These are phyloP conservation scores for Calephelis nemesis DNA, from an alignment of 1,140 invertebrate species.

Conservation along the genomic window DNA sequence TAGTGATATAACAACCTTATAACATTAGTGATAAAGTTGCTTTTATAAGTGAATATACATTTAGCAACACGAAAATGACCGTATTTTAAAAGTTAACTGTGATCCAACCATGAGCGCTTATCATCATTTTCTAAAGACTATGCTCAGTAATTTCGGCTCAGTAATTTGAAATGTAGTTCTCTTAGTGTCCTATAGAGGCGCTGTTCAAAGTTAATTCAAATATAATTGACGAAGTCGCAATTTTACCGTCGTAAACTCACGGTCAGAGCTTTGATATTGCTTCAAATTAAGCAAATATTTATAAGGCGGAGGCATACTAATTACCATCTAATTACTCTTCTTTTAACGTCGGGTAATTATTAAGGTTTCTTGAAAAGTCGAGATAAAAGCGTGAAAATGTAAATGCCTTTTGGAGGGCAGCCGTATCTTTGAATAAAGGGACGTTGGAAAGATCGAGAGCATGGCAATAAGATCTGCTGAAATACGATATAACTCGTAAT, in stretches of 20 bases:
- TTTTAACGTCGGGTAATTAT: slow-evolving; percentile 7
- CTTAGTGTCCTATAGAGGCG: background rate
- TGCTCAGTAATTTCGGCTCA: no score
- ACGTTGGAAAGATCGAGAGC: background rate
- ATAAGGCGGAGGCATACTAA: background rate
- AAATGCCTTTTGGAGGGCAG: slow-evolving; percentile 9
- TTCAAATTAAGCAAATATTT: background rate
- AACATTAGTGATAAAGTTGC: no score
- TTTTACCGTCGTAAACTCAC: no score
- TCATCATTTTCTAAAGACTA: no score
- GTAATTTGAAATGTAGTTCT: background rate
- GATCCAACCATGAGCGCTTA: no score
- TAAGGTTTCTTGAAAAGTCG: slow-evolving; percentile 7
- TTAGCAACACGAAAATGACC: no score
- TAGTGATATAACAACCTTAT: no score
- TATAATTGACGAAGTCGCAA: no score
- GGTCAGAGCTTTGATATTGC: background rate
- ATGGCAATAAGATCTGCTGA: slow-evolving; percentile 10
- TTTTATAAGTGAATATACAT: no score
- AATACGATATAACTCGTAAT: slow-evolving; percentile 15
- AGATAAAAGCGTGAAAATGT: slow-evolving; percentile 17
- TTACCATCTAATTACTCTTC: slow-evolving; percentile 7
- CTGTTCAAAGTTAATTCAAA: no score
- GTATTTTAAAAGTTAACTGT: no score
- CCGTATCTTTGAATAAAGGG: slow-evolving; percentile 4